These are phyloP conservation scores for Caiman crocodilus DNA, from an alignment of 2,797 vertebrate genomes.

Conservation along the genomic window DNA sequence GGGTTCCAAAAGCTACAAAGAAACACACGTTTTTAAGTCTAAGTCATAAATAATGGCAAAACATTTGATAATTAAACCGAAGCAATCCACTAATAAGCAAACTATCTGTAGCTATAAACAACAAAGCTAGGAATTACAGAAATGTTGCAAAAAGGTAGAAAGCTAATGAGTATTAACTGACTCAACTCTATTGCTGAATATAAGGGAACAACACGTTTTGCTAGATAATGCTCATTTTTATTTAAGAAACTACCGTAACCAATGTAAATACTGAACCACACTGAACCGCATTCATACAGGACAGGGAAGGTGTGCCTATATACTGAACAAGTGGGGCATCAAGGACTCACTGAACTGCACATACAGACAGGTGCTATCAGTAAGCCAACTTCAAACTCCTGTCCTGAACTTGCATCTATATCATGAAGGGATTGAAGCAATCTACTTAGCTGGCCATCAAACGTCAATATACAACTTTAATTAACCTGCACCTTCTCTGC, in stretches of 20 bases:
- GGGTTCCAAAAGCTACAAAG: constrained; percentile 89
- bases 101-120: not conserved
- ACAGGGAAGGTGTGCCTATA: too few species aligned
- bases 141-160: not conserved
- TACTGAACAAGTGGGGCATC: too few species aligned
- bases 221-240: not conserved
- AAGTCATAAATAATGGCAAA: not conserved
- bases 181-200: not conserved
- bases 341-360: too few species aligned
- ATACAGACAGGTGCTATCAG: too few species aligned
- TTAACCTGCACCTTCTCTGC: too few species aligned
- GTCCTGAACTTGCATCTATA: too few species aligned
- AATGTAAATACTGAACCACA: too few species aligned
- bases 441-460: too few species aligned
- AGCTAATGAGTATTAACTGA: accelerated
- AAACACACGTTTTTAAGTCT: constrained; percentile 42
- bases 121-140: not conserved
- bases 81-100: not conserved
- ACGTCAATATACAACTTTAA: too few species aligned
- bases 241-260: not conserved
- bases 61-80: not conserved
- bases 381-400: too few species aligned
- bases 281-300: too few species aligned
- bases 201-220: accelerated
- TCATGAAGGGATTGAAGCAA: too few species aligned